Percentiles rank a stretch among this genome's conserved stretches.
phyloP scores from a whole-genome alignment of 2,113 vertebrate species.

The Cariama cristata region DNA sequence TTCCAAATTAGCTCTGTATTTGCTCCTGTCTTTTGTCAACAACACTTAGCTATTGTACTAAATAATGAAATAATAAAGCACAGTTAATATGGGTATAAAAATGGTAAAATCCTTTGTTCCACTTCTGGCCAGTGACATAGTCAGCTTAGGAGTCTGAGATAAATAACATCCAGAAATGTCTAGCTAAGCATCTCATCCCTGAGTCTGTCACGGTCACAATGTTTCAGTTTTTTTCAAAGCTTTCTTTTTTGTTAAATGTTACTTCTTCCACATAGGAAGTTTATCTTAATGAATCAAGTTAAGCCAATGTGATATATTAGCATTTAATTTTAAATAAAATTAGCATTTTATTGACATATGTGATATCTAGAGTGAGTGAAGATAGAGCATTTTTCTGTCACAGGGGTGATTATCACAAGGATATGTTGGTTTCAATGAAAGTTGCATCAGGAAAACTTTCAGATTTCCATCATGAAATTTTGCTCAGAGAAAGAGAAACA shows the following conservation, averaged over 20 bases:
- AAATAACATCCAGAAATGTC: background rate
- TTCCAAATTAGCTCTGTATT: background rate
- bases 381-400: background rate
- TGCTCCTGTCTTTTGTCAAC: background rate
- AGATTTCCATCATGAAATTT: background rate
- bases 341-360: background rate
- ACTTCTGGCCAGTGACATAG: background rate
- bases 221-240: background rate
- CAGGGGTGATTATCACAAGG: background rate
- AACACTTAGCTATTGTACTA: background rate
- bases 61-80: background rate
- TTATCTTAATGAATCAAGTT: background rate
- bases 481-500: background rate
- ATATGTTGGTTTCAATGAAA: background rate
- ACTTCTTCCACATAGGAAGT: background rate
- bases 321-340: too few species aligned
- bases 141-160: background rate
- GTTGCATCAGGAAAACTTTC: background rate
- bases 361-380: background rate
- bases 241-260: background rate
- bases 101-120: background rate
- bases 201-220: background rate
- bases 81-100: background rate
- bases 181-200: slow-evolving; percentile 3
- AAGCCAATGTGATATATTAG: background rate